Base-by-base conservation (phyloP, 2,888 invertebrate genomes). In the Nomada ruficornis region DNA sequence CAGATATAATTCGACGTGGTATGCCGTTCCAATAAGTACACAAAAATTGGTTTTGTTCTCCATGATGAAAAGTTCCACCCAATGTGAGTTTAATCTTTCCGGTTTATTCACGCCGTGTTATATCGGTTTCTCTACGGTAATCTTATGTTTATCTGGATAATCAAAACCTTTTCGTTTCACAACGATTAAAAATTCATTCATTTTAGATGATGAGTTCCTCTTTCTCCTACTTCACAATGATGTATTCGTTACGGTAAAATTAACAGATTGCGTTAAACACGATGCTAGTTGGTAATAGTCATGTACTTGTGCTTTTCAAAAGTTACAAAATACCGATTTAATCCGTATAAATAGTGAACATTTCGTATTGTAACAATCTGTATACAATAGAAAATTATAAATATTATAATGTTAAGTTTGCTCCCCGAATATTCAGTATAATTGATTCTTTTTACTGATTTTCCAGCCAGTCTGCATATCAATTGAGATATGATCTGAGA, bases 1-100 rank as follows among this genome's bases (percentile, higher is more conserved):
- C 50, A 77, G 77, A 11, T 77, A 23, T n/a, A n/a, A 26, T 29
- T 47, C 55, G 4, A 18, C 15, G 4, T 77, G 70, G 77, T 70
- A 77, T 2, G 10, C 1, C 1, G 26, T 69, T 36, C 57, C 77
- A 13, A 5, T 64, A 0, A 44, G 11, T 3, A 18, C 36, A 0
- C 70, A 70, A 23, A 77, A 64, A 42, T 13, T 77, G 7, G 11
- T 77, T 5, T 54, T 70, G 3, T 42, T 70, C 9, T 7, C 59
- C 50, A n/a, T 74, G 68, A 63, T 47, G 20, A 62, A 36, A 23
- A 57, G 55, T 9, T 15, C 44, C 2, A n/a, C 26, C 4, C 62
- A 60, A n/a, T 75, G 20, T 62, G 13, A 18, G 23, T 55, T 74
- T 13, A 29, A 15, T 26, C 1, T 60, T 2, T 60, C 55, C 4